phyloP scores from a whole-genome alignment of 2,113 vertebrate species.

The Sapajus apella region DNA sequence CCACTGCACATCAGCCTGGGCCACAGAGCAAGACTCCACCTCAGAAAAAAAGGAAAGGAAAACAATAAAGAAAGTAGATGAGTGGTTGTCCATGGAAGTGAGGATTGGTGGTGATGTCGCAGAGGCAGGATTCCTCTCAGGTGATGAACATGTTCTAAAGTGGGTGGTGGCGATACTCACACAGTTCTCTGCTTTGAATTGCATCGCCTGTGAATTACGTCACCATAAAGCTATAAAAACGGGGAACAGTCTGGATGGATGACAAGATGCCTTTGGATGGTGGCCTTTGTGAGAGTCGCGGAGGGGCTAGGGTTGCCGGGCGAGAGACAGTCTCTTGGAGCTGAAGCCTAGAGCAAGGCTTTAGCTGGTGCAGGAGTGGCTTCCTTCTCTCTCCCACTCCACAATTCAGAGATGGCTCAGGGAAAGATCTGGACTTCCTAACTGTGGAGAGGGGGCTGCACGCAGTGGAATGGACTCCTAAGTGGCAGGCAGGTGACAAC shows the following conservation, averaged over 20 bases:
- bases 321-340: background rate
- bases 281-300: background rate
- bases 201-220: background rate
- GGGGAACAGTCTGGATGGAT: background rate
- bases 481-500: background rate
- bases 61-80: background rate
- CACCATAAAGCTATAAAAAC: background rate
- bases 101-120: background rate
- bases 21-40: no score
- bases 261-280: background rate
- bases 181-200: background rate
- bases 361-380: background rate
- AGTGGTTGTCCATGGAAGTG: background rate
- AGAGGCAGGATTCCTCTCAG: background rate
- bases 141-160: background rate
- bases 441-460: background rate
- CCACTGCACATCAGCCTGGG: no score
- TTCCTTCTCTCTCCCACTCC: background rate
- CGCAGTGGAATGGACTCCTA: background rate
- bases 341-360: no score
- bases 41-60: no score
- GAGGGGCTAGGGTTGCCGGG: background rate
- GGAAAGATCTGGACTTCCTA: background rate
- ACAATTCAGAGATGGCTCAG: background rate
- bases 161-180: background rate